Evolutionary conservation across 2,888 invertebrate species (phyloP).

Genomic region (Agonopterix subpropinquella): DNA sequence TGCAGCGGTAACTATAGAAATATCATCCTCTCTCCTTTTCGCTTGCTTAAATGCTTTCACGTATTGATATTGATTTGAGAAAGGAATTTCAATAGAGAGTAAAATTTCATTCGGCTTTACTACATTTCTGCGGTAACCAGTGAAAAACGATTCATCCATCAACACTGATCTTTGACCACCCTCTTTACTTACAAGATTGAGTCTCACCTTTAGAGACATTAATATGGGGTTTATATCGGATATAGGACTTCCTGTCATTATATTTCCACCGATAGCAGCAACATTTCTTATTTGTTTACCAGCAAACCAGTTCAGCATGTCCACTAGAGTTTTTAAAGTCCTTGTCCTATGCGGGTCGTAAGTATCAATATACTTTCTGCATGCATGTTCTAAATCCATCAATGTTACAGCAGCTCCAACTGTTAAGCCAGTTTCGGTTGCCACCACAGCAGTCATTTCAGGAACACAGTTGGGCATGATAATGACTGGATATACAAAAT

Average conservation of each 20-base stretch:
- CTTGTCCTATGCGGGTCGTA: constrained; percentile 78
- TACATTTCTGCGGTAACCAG: constrained; percentile 85
- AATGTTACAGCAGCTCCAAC: constrained; percentile 91
- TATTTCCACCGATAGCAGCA: constrained; percentile 94
- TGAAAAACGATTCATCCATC: constrained; percentile 87
- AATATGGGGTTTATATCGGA: constrained; percentile 96
- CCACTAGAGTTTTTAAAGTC: constrained; percentile 80
- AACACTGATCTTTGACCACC: constrained; percentile 74
- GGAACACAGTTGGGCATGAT: constrained; percentile 92
- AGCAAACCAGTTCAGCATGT: constrained; percentile 96
- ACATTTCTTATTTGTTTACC: constrained; percentile 97
- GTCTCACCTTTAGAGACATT: constrained; percentile 87
- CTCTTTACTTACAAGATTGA: constrained; percentile 77
- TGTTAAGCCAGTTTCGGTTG: constrained; percentile 75
- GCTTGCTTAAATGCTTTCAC: constrained; percentile 89
- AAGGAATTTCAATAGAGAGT: constrained; percentile 83
- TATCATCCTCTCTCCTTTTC: constrained; percentile 90
- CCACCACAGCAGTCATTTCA: constrained; percentile 80
- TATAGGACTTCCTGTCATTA: constrained; percentile 97
- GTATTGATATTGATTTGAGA: constrained; percentile 79
- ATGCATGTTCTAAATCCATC: constrained; percentile 81
- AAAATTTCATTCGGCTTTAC: constrained; percentile 83
- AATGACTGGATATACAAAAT: constrained; percentile 82
- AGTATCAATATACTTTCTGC: constrained; percentile 76
- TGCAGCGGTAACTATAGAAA: constrained; percentile 90